Evolutionary conservation across 2,113 vertebrate species (phyloP).

Genomic region (zebrafish (Danio rerio)): DNA sequence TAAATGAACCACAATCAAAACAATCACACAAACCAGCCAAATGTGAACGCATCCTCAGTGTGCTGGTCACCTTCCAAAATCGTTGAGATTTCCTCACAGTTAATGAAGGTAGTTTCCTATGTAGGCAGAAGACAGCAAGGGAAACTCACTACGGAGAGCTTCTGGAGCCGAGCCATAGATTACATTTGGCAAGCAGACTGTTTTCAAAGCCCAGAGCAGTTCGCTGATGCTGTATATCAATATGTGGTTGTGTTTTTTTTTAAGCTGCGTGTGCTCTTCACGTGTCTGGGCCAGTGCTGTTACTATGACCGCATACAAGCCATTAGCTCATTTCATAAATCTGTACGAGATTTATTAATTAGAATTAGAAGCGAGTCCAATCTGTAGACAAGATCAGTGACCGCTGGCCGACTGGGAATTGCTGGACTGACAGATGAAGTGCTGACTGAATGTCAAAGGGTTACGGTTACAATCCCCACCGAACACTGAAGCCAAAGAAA

Average conservation of each 20-base stretch:
- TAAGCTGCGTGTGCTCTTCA: neutral
- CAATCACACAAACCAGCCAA: too few species aligned
- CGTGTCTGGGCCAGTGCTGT: neutral
- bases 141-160: neutral
- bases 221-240: slow-evolving; percentile 28
- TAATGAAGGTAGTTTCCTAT: neutral
- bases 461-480: neutral
- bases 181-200: slow-evolving; percentile 9
- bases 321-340: slow-evolving; percentile 5
- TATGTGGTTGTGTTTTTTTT: neutral
- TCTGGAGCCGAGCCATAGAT: neutral
- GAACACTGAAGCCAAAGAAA: slow-evolving; percentile 1
- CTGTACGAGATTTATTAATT: neutral
- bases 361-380: neutral
- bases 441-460: neutral
- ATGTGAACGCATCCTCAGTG: neutral
- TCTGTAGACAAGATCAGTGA: neutral
- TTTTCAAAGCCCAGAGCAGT: slow-evolving; percentile 25
- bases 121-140: neutral
- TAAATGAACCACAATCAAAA: too few species aligned
- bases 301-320: neutral
- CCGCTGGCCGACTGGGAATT: neutral
- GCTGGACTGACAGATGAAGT: neutral
- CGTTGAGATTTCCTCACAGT: neutral
- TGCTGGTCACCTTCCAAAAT: neutral